Conservation (phyloP, 2,797 vertebrate genomes). For the Gymnoscopelus microlampas region DNA sequence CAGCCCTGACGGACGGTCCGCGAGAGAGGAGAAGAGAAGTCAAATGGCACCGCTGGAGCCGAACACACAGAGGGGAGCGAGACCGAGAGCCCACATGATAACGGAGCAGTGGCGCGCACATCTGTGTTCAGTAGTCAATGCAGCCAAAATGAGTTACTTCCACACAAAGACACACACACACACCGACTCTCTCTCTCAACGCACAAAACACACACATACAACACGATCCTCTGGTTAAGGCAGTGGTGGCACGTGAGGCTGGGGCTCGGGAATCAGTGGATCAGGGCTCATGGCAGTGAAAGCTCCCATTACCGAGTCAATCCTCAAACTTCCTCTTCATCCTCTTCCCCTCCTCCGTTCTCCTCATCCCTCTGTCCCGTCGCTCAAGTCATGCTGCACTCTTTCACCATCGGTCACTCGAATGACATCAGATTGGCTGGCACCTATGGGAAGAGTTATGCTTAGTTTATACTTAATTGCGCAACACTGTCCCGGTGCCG, state of each 20-base stretch:
- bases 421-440: conserved; percentile 99
- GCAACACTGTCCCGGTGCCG: too few relatives aligned
- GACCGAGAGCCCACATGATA: conserved; percentile 35
- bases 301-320: conserved; percentile 70
- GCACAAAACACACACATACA: conserved; percentile 41
- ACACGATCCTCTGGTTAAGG: conserved; percentile 78
- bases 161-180: conserved; percentile 17
- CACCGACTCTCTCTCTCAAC: conserved; percentile 21
- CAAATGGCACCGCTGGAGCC: conserved; percentile 49
- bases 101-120: conserved; percentile 64
- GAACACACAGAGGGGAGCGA: conserved; percentile 31
- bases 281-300: conserved; percentile 82
- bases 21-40: conserved; percentile 42
- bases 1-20: conserved; percentile 18
- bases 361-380: conserved; percentile 41
- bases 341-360: conserved; percentile 23
- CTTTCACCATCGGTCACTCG: conserved; percentile 80
- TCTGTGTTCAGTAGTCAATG: conserved; percentile 73
- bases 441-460: conserved; percentile 77
- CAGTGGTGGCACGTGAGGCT: conserved; percentile 82
- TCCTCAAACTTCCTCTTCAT: conserved; percentile 52
- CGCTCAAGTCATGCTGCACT: conserved; percentile 24
- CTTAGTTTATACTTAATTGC: too few relatives aligned
- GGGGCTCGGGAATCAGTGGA: conserved; percentile 53
- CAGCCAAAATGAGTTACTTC: conserved; percentile 42